Evolutionary conservation across 2,113 vertebrate species (phyloP), one percentile per base, ranked within the genome.

Genomic region (Rhipidura dahli): DNA sequence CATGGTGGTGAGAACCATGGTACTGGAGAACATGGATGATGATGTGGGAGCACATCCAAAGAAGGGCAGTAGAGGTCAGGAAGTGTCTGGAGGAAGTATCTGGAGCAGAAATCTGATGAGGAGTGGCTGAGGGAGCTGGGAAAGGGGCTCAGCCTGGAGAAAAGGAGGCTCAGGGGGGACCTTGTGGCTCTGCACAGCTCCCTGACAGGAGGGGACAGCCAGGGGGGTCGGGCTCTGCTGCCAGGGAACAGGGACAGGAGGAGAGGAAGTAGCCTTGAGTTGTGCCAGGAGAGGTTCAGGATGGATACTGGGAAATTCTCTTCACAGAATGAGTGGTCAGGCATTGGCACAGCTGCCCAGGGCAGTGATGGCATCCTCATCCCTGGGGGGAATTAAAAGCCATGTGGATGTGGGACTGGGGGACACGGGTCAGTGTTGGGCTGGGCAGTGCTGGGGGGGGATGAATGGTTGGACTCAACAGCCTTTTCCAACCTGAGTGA

Each of bases 1-100:
- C 5, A 0, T 7, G 39, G 1, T 54, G 47, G 13, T 33, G n/a
- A n/a, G n/a, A n/a, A n/a, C 27, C 5, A 0, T 7, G 39, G 1
- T 54, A 42, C 11, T 33, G 56, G 22, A 50, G 11, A 27, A 5
- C 10, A 0, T 7, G 10, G 39, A 20, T 54, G 42, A 40, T 47
- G 47, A 5, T 47, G 30, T 6, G 6, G 53, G 16, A 22, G 28
- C 4, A 1, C 19, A 10, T 81, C 37, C 51, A 5, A 0, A 20
- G 54, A 76, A 30, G 15, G 27, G 59, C 22, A 47, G 21, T 13
- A n/a, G n/a, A 44, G n/a, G 13, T 66, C 37, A 28, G 49, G 18
- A 47, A 50, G 57, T 1, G 0, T 35, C 31, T 65, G 59, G n/a
- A 53, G 45, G 18, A 47, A 50, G 57, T 1, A 0, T 35, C 31